Percentiles rank a stretch among this genome's conserved stretches.
phyloP scores from a whole-genome alignment of 23 tunicate species.

The Clavelina lepadiformis region DNA sequence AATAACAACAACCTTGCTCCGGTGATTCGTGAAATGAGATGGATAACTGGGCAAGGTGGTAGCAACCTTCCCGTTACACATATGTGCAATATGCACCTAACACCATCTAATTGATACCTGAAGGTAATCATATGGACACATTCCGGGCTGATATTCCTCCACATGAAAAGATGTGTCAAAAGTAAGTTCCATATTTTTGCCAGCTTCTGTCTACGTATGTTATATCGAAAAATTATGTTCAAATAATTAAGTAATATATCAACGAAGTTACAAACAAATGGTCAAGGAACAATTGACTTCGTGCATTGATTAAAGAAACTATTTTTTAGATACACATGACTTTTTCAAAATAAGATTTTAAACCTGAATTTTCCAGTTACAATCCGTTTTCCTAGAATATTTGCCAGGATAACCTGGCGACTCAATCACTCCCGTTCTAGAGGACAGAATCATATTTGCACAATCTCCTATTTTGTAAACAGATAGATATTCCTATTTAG shows the following conservation, averaged over 20 bases:
- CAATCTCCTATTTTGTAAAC: conserved; percentile 24
- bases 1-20: no score
- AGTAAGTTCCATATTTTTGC: conserved; percentile 8
- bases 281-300: no score
- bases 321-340: no score
- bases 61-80: no score
- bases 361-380: conserved; percentile 40
- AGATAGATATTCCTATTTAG: no score
- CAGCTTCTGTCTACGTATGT: conserved; percentile 45
- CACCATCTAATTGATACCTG: no score
- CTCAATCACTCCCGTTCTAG: conserved; percentile 4
- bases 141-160: conserved; percentile 5
- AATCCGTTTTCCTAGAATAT: conserved; percentile 29
- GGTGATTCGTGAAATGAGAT: no score
- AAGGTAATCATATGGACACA: conserved; percentile 23
- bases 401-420: conserved; percentile 28
- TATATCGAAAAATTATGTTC: no score
- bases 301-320: no score
- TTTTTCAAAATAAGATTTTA: no score
- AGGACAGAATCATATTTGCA: not conserved
- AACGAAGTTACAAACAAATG: not conserved
- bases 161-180: conserved; percentile 11
- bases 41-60: no score
- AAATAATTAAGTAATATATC: not conserved
- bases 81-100: no score